Base-by-base conservation (phyloP, 2,113 vertebrate genomes). In the Columbina picui region DNA sequence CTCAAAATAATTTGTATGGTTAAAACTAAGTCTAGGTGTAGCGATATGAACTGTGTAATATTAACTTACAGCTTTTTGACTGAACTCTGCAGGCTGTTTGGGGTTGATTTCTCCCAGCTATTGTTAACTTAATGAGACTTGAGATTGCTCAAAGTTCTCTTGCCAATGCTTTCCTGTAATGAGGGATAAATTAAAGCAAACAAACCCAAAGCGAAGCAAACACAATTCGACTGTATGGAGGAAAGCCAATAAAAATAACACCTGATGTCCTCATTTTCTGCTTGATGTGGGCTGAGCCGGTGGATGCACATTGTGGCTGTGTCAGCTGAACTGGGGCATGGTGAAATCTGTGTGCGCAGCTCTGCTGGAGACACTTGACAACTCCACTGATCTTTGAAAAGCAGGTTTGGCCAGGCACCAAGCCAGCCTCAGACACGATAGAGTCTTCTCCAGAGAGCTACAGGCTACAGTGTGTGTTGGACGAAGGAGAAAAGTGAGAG, bases 101-200 rank as follows among this genome's bases (percentile, higher is more conserved):
- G 32, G 13, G 77, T 36, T 75, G 13, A 56, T 81, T 80, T 84
- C 43, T 91, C 30, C 29, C 65, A 69, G 36, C 27, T 36, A 45
- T 50, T 91, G 63, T 71, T 81, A 82, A 43, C 34, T 36, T 68
- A 65, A 74, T n/a, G 67, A 68, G 83, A 69, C 29, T 57, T 80
- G 65, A 87, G 73, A 67, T 74, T 60, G 64, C 60, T 73, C 39
- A 22, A 68, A 87, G 73, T 57, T 68, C 38, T 78, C 52, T 84
- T 89, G 79, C 60, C 53, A 84, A 2, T 68, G 41, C 30, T 94
- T 95, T 90, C 65, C 82, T 94, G 60, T 81, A 94, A 95, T 71
- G n/a, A 94, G n/a, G 12, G 19, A 71, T 9, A 92, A 96, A 84
- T 91, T 90, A 95, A 94, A 94, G 71, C 52, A 96, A 96, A 96